Base-by-base conservation (phyloP, 2,113 vertebrate genomes). In the Lepidothrix coronata region DNA sequence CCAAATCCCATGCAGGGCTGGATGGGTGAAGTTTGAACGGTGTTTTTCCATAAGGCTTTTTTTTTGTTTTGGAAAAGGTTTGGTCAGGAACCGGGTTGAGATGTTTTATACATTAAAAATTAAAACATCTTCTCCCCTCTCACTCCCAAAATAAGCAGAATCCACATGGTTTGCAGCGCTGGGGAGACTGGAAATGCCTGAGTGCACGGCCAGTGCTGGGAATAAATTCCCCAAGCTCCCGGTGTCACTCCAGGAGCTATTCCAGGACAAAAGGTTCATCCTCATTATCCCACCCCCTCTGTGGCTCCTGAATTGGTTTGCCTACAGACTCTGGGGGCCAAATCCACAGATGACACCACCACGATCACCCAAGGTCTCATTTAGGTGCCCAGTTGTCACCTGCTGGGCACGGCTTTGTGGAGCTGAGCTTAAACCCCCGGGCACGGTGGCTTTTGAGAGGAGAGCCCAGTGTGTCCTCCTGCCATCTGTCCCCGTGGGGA, bases 1-100 rank as follows among this genome's bases (percentile, higher is more conserved):
- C 48, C 61, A 55, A 5, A 15, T 6, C 22, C 10, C 28, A 1
- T 0, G 3, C 22, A 19, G 0, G 0, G 39, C 18, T 9, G 48
- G 58, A 11, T 3, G 37, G 5, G 43, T 6, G 16, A 30, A 68
- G 85, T 74, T 31, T 17, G 33, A 2, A 1, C 0, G 1, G 8
- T 30, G 30, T 4, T 70, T 44, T 57, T 49, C 31, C 31, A 54
- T 4, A 4, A 9, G 21, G 6, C 5, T 41, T 18, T 28, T 52
- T 52, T 52, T 52, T 27, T 70, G 30, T 88, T 44, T 35, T 15
- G 59, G 14, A 11, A 39, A 62, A 76, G 15, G 23, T 11, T 51
- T 6, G 1, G 5, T 18, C 31, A 27, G 16, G 24, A 12, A 8
- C 2, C 3, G 33, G 20, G 18, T 20, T 51, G 68, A 17, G 65